Evolutionary conservation across 2,797 vertebrate genomes (phyloP).

Genomic region (Acanthis flammea): DNA sequence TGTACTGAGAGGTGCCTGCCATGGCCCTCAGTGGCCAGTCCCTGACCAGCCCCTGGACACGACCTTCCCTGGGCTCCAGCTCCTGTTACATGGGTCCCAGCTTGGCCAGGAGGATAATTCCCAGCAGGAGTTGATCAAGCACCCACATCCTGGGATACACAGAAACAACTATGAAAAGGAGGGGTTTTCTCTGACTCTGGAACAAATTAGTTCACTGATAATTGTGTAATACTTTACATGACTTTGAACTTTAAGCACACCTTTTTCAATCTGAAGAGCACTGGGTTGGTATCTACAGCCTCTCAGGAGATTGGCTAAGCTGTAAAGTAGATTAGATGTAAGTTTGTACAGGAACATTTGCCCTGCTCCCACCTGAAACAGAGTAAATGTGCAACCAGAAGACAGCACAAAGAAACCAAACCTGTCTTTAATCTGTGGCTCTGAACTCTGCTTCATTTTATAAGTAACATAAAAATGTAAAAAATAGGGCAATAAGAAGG

Average conservation of each 20-base stretch:
- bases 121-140: neutral
- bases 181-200: neutral
- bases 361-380: neutral
- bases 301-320: neutral
- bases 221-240: neutral
- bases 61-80: neutral
- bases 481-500: neutral
- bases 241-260: neutral
- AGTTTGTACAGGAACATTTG: neutral
- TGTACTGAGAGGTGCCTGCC: neutral
- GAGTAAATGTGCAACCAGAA: neutral
- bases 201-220: neutral
- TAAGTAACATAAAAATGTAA: neutral
- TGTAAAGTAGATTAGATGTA: neutral
- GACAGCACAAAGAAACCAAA: neutral
- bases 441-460: neutral
- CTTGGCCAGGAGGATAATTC: neutral
- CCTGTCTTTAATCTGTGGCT: neutral
- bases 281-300: neutral
- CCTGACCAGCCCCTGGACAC: fast-evolving
- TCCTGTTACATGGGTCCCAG: neutral
- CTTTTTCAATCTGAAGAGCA: neutral
- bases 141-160: neutral
- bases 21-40: neutral
- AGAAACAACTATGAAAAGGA: neutral